Percentiles rank a stretch among this genome's conserved stretches.
phyloP scores from a whole-genome alignment of 92 coral and sea anemone species.

The Ricordea florida region DNA sequence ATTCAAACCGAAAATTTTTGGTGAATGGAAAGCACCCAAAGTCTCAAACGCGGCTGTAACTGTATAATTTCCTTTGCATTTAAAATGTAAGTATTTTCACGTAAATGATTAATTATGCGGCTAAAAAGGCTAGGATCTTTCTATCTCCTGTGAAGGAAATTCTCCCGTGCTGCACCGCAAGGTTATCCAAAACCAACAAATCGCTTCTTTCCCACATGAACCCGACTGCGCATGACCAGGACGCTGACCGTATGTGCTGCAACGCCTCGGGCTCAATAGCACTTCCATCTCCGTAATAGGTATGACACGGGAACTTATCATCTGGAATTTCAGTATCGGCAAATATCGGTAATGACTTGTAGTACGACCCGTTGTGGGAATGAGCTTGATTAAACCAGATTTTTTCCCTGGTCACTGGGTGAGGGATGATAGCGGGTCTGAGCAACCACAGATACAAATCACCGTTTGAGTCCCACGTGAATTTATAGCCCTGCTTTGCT shows the following conservation, averaged over 20 bases:
- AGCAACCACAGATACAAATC: conserved; percentile 13
- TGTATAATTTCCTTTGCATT: too few relatives aligned
- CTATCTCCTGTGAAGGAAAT: conserved; percentile 61
- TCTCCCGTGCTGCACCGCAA: conserved; percentile 61
- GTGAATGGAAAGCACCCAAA: too few relatives aligned
- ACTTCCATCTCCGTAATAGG: conserved; percentile 62
- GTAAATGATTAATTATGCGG: not conserved
- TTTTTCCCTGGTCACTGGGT: conserved; percentile 62
- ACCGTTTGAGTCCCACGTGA: conserved; percentile 28
- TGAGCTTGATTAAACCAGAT: conserved; percentile 52
- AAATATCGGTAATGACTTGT: conserved; percentile 25
- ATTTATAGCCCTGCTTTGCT: conserved; percentile 4
- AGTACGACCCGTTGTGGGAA: conserved; percentile 23
- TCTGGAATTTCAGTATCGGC: conserved; percentile 18
- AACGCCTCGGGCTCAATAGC: conserved; percentile 58
- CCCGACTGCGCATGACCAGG: conserved; percentile 69
- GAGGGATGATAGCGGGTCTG: conserved; percentile 28
- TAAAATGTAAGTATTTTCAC: not conserved
- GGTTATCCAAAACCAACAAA: conserved; percentile 61
- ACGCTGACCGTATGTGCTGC: conserved; percentile 64
- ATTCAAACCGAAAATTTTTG: too few relatives aligned
- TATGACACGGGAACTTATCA: conserved; percentile 44
- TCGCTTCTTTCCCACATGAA: conserved; percentile 56
- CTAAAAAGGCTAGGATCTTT: conserved; percentile 34
- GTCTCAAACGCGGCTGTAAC: too few relatives aligned